Percentiles rank a stretch among this genome's conserved stretches.
phyloP scores from a whole-genome alignment of 2,888 invertebrate genomes.

The Steinernema hermaphroditum region DNA sequence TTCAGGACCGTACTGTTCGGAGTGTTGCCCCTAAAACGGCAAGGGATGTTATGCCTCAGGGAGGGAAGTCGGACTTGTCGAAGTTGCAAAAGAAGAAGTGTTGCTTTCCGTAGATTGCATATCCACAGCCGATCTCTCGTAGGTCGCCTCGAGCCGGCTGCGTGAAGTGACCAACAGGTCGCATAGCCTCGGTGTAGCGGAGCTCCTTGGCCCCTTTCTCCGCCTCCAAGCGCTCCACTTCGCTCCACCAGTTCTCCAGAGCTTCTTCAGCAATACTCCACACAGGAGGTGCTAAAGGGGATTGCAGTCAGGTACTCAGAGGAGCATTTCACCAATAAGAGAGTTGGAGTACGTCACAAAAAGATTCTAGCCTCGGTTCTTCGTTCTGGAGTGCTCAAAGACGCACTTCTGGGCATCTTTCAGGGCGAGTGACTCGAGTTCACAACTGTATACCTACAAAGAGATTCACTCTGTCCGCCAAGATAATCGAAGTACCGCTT shows the following conservation, averaged over 20 bases:
- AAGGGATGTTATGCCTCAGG: background rate
- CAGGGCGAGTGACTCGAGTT: background rate
- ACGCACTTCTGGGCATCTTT: background rate
- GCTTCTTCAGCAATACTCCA: background rate
- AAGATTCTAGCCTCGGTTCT: background rate
- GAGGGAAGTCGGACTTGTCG: background rate
- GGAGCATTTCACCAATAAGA: background rate
- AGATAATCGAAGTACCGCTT: background rate
- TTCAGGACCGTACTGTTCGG: background rate
- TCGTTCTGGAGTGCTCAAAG: background rate
- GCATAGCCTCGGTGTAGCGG: background rate
- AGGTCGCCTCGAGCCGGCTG: background rate
- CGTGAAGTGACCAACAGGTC: background rate
- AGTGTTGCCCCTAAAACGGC: background rate
- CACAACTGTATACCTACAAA: background rate
- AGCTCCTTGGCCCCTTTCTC: background rate
- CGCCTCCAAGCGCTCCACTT: background rate
- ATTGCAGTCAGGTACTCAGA: background rate
- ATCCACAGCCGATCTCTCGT: background rate
- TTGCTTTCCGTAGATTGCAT: background rate
- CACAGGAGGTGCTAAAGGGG: background rate
- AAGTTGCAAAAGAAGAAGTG: slow-evolving; percentile 1
- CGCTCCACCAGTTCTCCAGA: background rate
- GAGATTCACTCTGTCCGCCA: too few relatives aligned
- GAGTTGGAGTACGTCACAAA: background rate